These are phyloP conservation scores for Coptodon bakossiorum DNA, from an alignment of 2,113 vertebrate genomes.

Conservation along the genomic window DNA sequence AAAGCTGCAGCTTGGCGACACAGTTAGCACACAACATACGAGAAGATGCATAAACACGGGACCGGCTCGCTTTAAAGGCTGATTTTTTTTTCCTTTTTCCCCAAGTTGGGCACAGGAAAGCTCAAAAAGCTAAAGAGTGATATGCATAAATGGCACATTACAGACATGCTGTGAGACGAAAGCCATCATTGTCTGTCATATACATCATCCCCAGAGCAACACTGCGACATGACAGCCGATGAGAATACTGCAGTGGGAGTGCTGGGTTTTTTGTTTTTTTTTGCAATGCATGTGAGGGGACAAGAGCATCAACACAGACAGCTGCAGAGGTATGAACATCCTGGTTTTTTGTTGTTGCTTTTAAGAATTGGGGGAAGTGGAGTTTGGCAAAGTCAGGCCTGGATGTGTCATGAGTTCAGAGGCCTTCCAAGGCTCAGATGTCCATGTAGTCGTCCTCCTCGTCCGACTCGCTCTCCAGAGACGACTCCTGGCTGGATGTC, in stretches of 20 bases:
- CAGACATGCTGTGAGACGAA: constrained; percentile 30
- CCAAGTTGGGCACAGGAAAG: neutral
- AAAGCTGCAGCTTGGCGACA: constrained; percentile 35
- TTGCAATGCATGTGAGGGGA: neutral
- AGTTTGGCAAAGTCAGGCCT: neutral
- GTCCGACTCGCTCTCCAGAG: constrained; percentile 93
- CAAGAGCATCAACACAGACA: constrained; percentile 10
- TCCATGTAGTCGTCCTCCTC: constrained; percentile 97
- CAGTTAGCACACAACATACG: neutral
- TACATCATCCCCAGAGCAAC: neutral
- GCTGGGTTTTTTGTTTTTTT: rapidly evolving
- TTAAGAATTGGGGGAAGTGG: neutral
- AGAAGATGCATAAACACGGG: constrained; percentile 20
- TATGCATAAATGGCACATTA: constrained; percentile 50
- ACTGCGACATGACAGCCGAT: neutral
- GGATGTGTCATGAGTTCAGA: neutral
- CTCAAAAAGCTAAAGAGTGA: constrained; percentile 8
- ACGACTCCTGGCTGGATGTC: constrained; percentile 97
- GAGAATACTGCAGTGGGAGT: constrained; percentile 2
- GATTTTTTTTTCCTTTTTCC: neutral
- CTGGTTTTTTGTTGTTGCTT: neutral
- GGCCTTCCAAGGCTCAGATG: constrained; percentile 69
- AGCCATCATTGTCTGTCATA: neutral
- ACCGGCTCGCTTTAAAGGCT: neutral
- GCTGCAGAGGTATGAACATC: constrained; percentile 4